Percentiles rank a stretch among this genome's conserved stretches.
Evolutionary conservation across 2,888 invertebrate genomes (phyloP).

Genomic region (Reticulitermes lucifugus): DNA sequence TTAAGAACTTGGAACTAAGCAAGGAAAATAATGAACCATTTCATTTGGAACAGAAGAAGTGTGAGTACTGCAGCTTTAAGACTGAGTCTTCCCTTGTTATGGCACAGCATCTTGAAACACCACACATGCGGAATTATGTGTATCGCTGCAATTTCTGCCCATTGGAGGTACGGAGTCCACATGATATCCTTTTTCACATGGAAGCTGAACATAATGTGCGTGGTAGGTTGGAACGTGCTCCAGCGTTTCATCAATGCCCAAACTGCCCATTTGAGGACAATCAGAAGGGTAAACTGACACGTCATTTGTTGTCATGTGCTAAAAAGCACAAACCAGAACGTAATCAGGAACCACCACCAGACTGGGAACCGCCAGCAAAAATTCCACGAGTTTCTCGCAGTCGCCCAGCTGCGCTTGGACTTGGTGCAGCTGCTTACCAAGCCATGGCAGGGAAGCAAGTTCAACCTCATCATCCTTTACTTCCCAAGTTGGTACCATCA

Average conservation of each 20-base stretch:
- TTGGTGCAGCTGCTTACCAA: conserved; percentile 63
- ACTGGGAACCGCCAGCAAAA: conserved; percentile 95
- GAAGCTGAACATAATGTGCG: conserved; percentile 88
- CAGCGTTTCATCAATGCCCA: conserved; percentile 90
- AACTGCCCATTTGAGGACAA: conserved; percentile 96
- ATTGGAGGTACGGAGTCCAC: conserved; percentile 84
- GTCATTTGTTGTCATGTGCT: conserved; percentile 88
- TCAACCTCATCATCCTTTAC: conserved; percentile 59
- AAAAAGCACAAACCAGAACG: conserved; percentile 90
- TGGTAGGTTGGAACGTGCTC: conserved; percentile 85
- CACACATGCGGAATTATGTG: conserved; percentile 89
- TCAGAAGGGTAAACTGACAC: conserved; percentile 88
- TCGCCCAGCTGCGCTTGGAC: conserved; percentile 53
- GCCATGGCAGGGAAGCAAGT: conserved; percentile 56
- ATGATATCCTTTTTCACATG: conserved; percentile 92
- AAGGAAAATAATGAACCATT: conserved; percentile 88
- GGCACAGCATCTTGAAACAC: conserved; percentile 90
- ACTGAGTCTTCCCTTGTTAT: conserved; percentile 86
- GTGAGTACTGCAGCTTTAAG: conserved; percentile 90
- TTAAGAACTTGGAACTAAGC: conserved; percentile 86
- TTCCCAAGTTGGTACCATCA: conserved; percentile 64
- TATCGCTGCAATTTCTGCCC: conserved; percentile 87
- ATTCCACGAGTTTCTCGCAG: conserved; percentile 78
- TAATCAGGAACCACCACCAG: conserved; percentile 87
- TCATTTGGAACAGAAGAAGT: conserved; percentile 80